phyloP scores from a whole-genome alignment of 1,140 invertebrate species.

The Euura lappo region DNA sequence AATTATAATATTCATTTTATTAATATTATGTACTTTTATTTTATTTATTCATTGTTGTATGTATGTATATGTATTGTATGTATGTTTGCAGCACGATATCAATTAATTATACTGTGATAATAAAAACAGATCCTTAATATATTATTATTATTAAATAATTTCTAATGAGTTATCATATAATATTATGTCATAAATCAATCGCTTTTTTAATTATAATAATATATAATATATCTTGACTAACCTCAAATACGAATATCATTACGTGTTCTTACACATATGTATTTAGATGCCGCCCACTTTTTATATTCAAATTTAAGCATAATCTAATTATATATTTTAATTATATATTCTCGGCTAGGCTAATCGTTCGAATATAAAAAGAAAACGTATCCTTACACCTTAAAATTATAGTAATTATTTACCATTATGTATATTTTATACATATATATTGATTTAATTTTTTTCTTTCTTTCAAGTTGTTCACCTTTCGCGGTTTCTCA shows the following conservation, averaged over 20 bases:
- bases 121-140: conserved; percentile 1
- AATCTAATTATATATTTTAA: no score
- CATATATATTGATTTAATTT: background rate
- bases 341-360: no score
- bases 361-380: background rate
- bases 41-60: background rate
- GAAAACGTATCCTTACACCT: background rate
- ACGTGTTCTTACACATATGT: background rate
- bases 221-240: conserved; percentile 3
- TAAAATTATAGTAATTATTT: background rate
- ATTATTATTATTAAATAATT: background rate
- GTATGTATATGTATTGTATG: background rate
- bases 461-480: background rate
- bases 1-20: conserved; percentile 19
- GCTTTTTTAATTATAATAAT: background rate
- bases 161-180: background rate
- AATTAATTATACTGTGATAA: background rate
- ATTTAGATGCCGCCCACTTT: background rate
- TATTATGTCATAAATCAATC: no score
- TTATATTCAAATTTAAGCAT: background rate
- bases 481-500: background rate
- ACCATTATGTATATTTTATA: background rate
- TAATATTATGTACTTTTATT: conserved; percentile 7
- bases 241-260: background rate
- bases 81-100: conserved; percentile 7